Evolutionary conservation across 2,888 invertebrate genomes (phyloP), one percentile per base, ranked within the genome.

Genomic region (Drosophila prostipennis): DNA sequence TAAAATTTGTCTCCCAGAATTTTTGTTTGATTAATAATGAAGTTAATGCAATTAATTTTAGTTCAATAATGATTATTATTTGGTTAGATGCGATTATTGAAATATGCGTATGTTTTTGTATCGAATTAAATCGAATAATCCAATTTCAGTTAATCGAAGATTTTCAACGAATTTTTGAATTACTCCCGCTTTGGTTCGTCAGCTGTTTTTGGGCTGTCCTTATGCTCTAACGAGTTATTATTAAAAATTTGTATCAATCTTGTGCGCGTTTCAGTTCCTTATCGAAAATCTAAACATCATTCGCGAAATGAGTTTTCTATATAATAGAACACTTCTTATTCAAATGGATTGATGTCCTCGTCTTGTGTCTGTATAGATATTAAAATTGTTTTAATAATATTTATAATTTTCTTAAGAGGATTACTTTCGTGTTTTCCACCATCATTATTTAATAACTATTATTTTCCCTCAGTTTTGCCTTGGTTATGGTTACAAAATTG

Each of bases 201-300:
- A 59, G 29, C 51, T 70, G 32, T 29, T 23, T 19, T 55, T 45
- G 34, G 32, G 29, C 60, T 26, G 36, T 36, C 46, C 60, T 53
- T 56, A 56, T 16, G 13, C 14, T 45, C 10, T 42, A 40, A 11
- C 45, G 36, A 56, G 46, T 49, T 57, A 51, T 40, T 68, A 46
- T 14, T 67, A 26, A 43, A 65, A 39, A 52, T 65, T 51, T 70
- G 23, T 39, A 55, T 79, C 63, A 74, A 79, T 73, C 60, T 79
- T 80, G 89, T 89, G 85, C 86, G 81, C 76, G 73, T 68, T 87
- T 76, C 55, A 54, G 70, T 80, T 75, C 55, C 70, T 77, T 71
- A 72, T 76, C 72, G 59, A 65, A 58, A 70, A 37, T 49, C 40
- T 56, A 34, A 42, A 23, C 52, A 40, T 57, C 42, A 32, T n/a